These are phyloP conservation scores for Linnaemya vulpina DNA, from an alignment of 2,888 invertebrate species.

Conservation along the genomic window DNA sequence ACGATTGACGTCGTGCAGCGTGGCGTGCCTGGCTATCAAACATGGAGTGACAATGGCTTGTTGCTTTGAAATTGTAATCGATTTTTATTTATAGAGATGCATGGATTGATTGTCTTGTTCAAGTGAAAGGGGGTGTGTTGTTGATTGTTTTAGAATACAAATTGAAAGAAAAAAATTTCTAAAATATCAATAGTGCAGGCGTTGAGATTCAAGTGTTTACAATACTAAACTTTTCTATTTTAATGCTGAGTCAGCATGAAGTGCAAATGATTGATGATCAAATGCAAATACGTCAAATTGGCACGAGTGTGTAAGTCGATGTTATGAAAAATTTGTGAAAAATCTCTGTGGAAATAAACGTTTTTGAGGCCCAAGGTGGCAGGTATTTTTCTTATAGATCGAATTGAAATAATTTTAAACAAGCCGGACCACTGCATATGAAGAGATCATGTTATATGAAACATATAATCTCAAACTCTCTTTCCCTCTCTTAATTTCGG, in stretches of 20 bases:
- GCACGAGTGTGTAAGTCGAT: neutral
- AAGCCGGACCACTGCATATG: no score
- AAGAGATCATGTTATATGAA: neutral
- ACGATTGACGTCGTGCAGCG: conserved; percentile 24
- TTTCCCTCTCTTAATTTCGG: no score
- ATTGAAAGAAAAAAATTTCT: conserved; percentile 6
- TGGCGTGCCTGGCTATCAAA: conserved; percentile 5
- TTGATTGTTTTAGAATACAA: conserved; percentile 34
- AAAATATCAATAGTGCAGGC: conserved; percentile 47
- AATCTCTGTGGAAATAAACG: neutral
- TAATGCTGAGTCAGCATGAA: conserved; percentile 60
- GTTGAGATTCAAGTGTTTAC: conserved; percentile 21
- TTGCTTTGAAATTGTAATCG: conserved; percentile 39
- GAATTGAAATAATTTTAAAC: neutral
- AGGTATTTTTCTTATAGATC: neutral
- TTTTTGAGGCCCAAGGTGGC: neutral
- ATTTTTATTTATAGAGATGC: conserved; percentile 16
- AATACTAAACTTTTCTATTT: neutral
- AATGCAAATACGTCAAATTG: conserved; percentile 22
- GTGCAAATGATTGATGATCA: conserved; percentile 65
- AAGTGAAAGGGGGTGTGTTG: conserved; percentile 38
- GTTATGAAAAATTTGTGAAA: neutral
- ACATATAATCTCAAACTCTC: no score
- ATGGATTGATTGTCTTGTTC: conserved; percentile 14
- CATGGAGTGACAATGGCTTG: conserved; percentile 47